Evolutionary conservation across 2,888 invertebrate genomes (phyloP).

Genomic region (Melitaea athalia): DNA sequence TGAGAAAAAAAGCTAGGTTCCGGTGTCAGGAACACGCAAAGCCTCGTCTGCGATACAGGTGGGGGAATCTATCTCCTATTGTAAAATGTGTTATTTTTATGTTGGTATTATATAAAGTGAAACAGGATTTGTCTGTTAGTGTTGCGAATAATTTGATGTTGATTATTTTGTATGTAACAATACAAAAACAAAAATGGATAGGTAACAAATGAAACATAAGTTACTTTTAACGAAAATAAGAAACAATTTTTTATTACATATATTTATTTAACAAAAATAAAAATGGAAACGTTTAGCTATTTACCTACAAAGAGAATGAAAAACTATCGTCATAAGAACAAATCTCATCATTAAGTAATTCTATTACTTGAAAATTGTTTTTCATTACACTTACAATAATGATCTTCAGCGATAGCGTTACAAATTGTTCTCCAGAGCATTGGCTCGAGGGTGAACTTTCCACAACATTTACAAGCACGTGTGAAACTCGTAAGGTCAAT

Average conservation of each 20-base stretch:
- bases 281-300: too few relatives aligned
- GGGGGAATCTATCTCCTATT: conserved; percentile 37
- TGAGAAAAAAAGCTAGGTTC: conserved; percentile 71
- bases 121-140: neutral
- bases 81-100: conserved; percentile 33
- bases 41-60: conserved; percentile 34
- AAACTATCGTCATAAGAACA: neutral
- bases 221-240: too few relatives aligned
- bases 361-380: conserved; percentile 18
- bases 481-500: conserved; percentile 45
- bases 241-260: too few relatives aligned
- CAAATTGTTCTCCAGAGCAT: conserved; percentile 50
- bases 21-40: conserved; percentile 71
- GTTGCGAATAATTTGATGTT: neutral
- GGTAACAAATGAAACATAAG: too few relatives aligned
- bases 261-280: too few relatives aligned
- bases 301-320: neutral
- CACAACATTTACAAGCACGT: conserved; percentile 35
- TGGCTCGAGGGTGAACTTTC: conserved; percentile 34
- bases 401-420: conserved; percentile 30
- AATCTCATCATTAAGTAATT: conserved; percentile 4
- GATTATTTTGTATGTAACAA: too few relatives aligned
- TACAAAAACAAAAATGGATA: too few relatives aligned
- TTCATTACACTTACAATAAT: conserved; percentile 33
- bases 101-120: neutral